Base-by-base conservation (phyloP, 53 echinoderm and acorn worm species). In the Paelopatides confundens region DNA sequence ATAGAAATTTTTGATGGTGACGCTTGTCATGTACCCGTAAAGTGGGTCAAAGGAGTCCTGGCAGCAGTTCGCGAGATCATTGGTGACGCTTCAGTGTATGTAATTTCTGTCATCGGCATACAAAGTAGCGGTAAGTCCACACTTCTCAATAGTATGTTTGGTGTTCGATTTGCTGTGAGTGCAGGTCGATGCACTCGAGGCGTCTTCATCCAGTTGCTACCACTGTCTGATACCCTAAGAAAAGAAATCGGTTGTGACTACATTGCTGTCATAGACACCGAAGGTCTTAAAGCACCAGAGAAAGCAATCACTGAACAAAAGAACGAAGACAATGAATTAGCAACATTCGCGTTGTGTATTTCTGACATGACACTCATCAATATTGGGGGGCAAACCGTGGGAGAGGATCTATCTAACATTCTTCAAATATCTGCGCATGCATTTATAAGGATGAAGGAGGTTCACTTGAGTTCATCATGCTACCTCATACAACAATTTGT, bases 371-470 rank as follows among this genome's bases (percentile, higher is more conserved):
- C 82, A 21, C 65, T 83, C 7, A 35, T 83, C 31, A 83, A 83
- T 35, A 65, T 34, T 35, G 83, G 36, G 0, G 65, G 82, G 17
- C 82, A 82, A 23, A 82, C 82, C 2, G 65, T 82, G 2, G 82
- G 82, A 34, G 82, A 82, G 29, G 82, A 82, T 34, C 38, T 82
- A 21, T 63, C 82, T 17, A 82, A 82, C 32, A 64, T 82, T 35
- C 63, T 82, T 13, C 63, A 82, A 63, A 82, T 82, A n/a, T 34
- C 82, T 34, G 82, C 82, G 9, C 82, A 82, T 63, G 82, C 82
- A 17, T 82, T 82, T 18, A 82, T 82, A n/a, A 34, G 82, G 26
- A 82, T 82, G 82, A 82, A 82, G 40, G 82, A 82, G 38, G 82
- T 82, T 82, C 35, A 82, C 30, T 23, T 82, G 7, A 82, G 63